These are phyloP conservation scores for Coracopsis vasa DNA, from an alignment of 2,113 vertebrate species.

Conservation along the genomic window DNA sequence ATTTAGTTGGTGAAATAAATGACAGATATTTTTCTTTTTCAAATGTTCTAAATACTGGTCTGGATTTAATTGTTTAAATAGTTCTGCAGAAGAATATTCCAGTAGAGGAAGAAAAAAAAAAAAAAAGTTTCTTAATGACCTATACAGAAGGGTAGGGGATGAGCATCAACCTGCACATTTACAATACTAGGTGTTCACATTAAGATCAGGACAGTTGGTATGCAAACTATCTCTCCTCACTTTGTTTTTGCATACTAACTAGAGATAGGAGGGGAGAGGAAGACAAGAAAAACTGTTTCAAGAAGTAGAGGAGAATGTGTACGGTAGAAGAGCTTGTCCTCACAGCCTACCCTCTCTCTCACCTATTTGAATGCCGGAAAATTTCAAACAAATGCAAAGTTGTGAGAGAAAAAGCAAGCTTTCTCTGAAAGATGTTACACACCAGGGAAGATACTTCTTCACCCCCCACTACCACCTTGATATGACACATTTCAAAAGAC, in stretches of 20 bases:
- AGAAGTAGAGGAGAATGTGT: not conserved
- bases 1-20: slow-evolving; percentile 11
- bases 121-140: not conserved
- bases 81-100: not conserved
- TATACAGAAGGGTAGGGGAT: not conserved
- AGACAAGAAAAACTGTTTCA: not conserved
- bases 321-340: not conserved
- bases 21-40: not conserved
- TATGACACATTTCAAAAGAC: slow-evolving; percentile 31
- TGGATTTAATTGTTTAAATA: not conserved
- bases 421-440: not conserved
- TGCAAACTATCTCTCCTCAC: not conserved
- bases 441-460: not conserved
- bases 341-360: not conserved
- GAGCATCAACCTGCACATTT: not conserved
- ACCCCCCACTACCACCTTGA: not conserved
- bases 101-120: not conserved
- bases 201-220: not conserved
- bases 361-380: not conserved
- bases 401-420: not conserved
- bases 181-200: not conserved
- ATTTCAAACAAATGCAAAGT: not conserved
- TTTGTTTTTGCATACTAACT: not conserved
- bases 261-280: not conserved
- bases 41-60: not conserved